Percentiles rank a stretch among this genome's conserved stretches.
Evolutionary conservation across 2,888 invertebrate genomes (phyloP).

Genomic region (Schizaphis graminum): DNA sequence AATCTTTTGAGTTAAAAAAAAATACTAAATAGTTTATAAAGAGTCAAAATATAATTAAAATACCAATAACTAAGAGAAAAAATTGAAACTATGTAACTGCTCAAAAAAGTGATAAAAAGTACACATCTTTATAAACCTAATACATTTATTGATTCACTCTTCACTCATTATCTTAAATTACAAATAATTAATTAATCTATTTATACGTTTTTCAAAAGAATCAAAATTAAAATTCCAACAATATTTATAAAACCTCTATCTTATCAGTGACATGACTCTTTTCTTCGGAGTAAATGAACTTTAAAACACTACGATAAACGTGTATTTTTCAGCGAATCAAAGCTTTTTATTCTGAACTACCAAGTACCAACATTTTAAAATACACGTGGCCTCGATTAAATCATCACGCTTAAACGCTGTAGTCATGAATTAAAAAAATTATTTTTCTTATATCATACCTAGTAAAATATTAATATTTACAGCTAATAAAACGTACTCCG

Average conservation of each 20-base stretch:
- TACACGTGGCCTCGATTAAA: constrained; percentile 21
- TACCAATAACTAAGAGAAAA: background rate
- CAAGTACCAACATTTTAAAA: background rate
- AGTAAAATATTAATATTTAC: constrained; percentile 45
- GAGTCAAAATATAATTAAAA: background rate
- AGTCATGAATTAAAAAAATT: constrained; percentile 7
- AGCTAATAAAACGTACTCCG: constrained; percentile 20
- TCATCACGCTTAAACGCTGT: constrained; percentile 34
- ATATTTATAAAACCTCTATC: background rate
- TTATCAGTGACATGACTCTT: background rate
- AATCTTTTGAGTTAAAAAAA: background rate
- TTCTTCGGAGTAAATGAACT: background rate
- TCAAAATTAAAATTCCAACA: background rate
- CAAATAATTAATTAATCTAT: background rate
- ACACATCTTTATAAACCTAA: background rate
- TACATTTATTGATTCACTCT: background rate
- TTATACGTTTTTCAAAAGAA: background rate
- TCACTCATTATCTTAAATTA: background rate
- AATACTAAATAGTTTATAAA: background rate
- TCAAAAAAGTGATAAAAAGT: background rate
- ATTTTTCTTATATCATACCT: constrained; percentile 8
- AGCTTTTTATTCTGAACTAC: background rate
- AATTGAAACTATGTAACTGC: background rate
- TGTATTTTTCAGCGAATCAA: background rate
- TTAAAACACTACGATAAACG: background rate